Evolutionary conservation across 2,113 vertebrate species (phyloP), one percentile per base, ranked within the genome.

Genomic region (Proterorhinus semilunaris): DNA sequence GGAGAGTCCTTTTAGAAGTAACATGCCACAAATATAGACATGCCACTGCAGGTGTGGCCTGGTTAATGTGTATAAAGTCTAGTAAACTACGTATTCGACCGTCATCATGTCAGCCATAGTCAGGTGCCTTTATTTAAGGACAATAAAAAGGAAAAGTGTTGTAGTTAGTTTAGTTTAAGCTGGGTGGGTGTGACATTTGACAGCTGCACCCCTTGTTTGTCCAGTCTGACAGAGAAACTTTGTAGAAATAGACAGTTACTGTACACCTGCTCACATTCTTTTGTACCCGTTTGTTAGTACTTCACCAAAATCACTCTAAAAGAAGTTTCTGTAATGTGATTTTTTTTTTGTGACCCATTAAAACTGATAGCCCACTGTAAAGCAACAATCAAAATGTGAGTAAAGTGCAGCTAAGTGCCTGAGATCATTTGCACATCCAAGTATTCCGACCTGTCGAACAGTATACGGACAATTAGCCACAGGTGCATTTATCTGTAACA

Each of bases 31-130:
- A 12, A 10, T 44, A n/a, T n/a, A 21, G 7, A 61, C 12, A 15
- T 44, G 49, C 13, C 58, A 61, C 12, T 44, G 13, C 12, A 61
- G 58, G 58, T 61, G 58, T 44, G 58, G 58, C 42, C 58, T n/a
- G 6, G 58, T 61, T 44, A 61, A 44, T 61, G 58, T 61, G 42
- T 59, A 13, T 21, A 12, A 59, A 44, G 8, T 59, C 57, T 13
- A 15, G 36, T 44, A 61, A 61, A 44, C 57, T 59, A 43, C 21
- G 21, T 59, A 43, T 13, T 13, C 1, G 8, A 8, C 12, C 7
- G 12, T n/a, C 43, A 59, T 43, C 36, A 12, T 59, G 36, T 36
- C 27, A 36, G 3, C 10, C 36, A 42, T 13, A 42, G 27, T 57
- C 1, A 16, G 21, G 54, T 36, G 36, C 12, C 27, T 36, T 36